Evolutionary conservation across 2,797 vertebrate genomes (phyloP), one percentile per base, ranked within the genome.

Genomic region (Euthynnus affinis): DNA sequence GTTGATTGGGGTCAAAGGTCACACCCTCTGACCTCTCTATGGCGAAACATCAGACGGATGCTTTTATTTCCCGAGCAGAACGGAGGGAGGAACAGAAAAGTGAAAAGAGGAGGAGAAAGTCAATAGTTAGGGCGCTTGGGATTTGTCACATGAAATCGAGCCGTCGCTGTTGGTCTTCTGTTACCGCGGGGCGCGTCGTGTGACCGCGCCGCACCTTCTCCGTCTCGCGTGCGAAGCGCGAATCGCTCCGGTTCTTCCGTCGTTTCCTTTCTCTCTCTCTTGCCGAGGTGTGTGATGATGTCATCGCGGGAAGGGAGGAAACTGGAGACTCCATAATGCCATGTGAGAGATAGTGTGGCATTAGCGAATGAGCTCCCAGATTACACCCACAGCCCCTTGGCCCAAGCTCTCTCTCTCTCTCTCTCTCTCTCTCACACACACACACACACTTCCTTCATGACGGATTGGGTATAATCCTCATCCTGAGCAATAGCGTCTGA

Each of bases 391-490:
- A 82, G 81, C 66, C 86, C 68, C 84, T 79, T 82, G 74, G 76
- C 68, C 68, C 48, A 3, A 46, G 71, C 48, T 64, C 34, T 37
- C 34, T 37, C 34, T 37, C 34, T 37, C 34, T 34, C 32, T 34
- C 32, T 29, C 27, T 32, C 6, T 1, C 76, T 27, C 56, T 65
- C 58, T 72, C 69, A 65, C 49, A 69, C 58, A 60, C 29, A 62
- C 46, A 77, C 53, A 75, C 62, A 58, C 56, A 78, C 57, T 79
- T 86, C 53, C 79, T 84, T 87, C 69, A 78, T 85, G 75, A 86
- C 64, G 84, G 89, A 91, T 90, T 92, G 87, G 62, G 64, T 78
- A 76, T 93, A 93, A 93, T 94, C 93, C 90, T 83, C 59, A 53
- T 88, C 74, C 52, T 75, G 78, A 88, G 83, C 85, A 89, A 76